phyloP scores from a whole-genome alignment of 2,113 vertebrate species.

The Coptodon bakossiorum region DNA sequence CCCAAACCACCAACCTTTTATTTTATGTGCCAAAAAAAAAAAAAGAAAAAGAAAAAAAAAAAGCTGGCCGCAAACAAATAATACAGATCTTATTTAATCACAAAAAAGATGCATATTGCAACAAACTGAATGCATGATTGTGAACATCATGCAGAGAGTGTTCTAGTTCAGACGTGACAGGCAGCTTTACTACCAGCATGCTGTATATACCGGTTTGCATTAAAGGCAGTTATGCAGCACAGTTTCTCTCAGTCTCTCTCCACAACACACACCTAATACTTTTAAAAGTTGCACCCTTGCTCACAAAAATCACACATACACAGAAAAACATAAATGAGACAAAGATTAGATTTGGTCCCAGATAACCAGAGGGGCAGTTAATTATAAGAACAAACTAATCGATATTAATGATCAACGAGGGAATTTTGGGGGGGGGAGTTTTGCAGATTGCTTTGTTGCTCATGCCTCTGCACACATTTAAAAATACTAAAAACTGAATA shows the following conservation, averaged over 20 bases:
- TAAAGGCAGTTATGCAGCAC: constrained; percentile 18
- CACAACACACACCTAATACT: constrained; percentile 27
- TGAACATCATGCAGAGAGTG: neutral
- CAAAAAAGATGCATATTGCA: neutral
- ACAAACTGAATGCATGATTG: neutral
- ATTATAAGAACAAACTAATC: neutral
- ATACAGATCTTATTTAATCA: neutral
- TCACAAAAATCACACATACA: neutral
- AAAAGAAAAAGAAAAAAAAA: constrained; percentile 16
- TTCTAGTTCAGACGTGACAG: neutral
- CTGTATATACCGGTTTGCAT: neutral
- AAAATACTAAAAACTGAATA: neutral
- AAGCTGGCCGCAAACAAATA: neutral
- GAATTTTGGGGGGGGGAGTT: neutral
- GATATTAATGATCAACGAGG: neutral
- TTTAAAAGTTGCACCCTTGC: neutral
- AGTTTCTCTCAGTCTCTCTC: neutral
- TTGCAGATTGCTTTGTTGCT: neutral
- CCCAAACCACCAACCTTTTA: neutral
- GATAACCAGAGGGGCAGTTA: neutral
- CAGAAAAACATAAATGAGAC: neutral
- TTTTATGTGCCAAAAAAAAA: constrained; percentile 15
- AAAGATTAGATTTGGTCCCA: constrained; percentile 37
- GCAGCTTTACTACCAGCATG: neutral
- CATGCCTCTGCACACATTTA: neutral